phyloP scores from a whole-genome alignment of 2,888 invertebrate species.

The Lasius platythorax region DNA sequence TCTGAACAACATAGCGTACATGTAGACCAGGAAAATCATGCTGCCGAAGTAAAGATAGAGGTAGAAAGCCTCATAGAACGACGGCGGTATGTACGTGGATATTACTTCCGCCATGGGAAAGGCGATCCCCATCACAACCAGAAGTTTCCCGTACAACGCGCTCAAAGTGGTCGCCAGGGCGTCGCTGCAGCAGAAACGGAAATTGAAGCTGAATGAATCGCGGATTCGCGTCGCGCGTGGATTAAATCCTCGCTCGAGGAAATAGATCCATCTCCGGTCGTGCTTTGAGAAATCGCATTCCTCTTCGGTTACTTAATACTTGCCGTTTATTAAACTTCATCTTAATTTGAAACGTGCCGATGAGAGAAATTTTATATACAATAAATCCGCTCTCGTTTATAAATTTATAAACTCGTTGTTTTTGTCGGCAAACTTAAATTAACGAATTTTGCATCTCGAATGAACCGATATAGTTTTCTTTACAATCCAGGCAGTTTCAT shows the following conservation, averaged over 20 bases:
- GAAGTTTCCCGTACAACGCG: conserved; percentile 96
- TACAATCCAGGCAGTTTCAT: neutral
- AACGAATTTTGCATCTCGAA: neutral
- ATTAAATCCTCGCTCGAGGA: conserved; percentile 50
- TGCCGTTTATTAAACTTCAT: conserved; percentile 21
- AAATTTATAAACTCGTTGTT: neutral
- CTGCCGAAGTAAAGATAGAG: conserved; percentile 95
- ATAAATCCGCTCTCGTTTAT: conserved; percentile 1
- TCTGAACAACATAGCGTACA: conserved; percentile 92
- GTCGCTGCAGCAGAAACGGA: conserved; percentile 88
- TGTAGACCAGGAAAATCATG: conserved; percentile 94
- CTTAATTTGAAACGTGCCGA: conserved; percentile 1
- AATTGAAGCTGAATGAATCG: conserved; percentile 64
- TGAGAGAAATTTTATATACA: conserved; percentile 13
- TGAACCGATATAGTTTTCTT: neutral
- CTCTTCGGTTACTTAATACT: conserved; percentile 26
- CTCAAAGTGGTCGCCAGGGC: conserved; percentile 96
- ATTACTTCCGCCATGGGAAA: conserved; percentile 99
- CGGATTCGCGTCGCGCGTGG: conserved; percentile 13
- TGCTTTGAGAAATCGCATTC: conserved; percentile 37
- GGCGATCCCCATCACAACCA: conserved; percentile 97
- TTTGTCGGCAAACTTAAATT: conserved; percentile 5
- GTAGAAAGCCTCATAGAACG: conserved; percentile 97
- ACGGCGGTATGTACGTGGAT: conserved; percentile 96
- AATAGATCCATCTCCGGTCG: conserved; percentile 57